phyloP scores from a whole-genome alignment of 2,797 vertebrate genomes.

The Lithobates sylvaticus region DNA sequence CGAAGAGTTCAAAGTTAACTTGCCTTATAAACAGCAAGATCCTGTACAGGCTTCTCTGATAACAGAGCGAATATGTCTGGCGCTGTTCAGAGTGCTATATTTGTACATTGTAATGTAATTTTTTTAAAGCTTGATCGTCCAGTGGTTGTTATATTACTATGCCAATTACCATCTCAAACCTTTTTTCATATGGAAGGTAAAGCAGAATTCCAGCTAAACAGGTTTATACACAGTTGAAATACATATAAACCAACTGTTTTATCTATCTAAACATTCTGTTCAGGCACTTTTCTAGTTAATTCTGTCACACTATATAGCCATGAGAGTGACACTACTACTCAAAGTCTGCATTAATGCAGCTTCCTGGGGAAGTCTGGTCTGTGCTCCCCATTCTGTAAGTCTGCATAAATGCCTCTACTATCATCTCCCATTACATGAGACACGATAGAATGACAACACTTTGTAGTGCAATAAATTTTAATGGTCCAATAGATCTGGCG shows the following conservation, averaged over 20 bases:
- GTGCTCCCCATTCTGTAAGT: neutral
- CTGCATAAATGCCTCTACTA: neutral
- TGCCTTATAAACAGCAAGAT: conserved; percentile 76
- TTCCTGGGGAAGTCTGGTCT: neutral
- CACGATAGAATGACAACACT: neutral
- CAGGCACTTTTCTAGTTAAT: too few relatives aligned
- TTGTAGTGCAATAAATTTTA: neutral
- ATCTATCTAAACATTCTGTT: neutral
- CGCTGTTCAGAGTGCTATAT: conserved; percentile 71
- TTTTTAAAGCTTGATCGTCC: neutral
- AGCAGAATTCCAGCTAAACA: neutral
- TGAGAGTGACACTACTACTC: neutral
- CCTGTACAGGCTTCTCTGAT: conserved; percentile 78
- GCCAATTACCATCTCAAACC: neutral
- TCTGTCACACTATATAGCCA: neutral
- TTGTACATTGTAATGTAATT: conserved; percentile 69
- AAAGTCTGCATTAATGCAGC: neutral
- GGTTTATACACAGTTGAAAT: neutral
- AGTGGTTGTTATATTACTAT: neutral
- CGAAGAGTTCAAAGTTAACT: conserved; percentile 72
- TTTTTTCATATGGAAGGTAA: neutral
- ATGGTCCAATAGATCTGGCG: neutral
- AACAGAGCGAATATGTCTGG: conserved; percentile 71
- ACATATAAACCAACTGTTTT: neutral
- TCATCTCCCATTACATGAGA: neutral